phyloP scores from a whole-genome alignment of 2,888 invertebrate species.

The Rosalia funebris region DNA sequence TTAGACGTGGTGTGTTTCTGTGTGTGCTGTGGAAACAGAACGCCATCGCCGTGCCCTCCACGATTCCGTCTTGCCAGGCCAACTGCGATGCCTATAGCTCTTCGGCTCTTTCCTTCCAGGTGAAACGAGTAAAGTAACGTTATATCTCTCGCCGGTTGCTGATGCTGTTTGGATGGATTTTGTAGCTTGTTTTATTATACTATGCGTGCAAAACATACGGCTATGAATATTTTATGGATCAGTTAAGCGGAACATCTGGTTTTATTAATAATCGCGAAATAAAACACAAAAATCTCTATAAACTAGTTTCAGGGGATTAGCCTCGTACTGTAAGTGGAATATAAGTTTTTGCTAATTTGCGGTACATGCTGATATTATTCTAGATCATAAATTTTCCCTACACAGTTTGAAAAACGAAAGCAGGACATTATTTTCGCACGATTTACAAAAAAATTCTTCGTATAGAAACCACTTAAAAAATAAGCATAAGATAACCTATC shows the following conservation, averaged over 20 bases:
- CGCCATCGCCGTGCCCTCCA: constrained; percentile 12
- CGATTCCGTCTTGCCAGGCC: constrained; percentile 4
- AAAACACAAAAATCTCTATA: no score
- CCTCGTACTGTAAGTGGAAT: no score
- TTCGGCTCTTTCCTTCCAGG: constrained; percentile 33
- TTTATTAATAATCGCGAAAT: no score
- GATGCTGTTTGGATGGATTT: constrained; percentile 34
- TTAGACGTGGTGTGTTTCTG: constrained; percentile 14
- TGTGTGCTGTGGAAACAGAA: constrained; percentile 16
- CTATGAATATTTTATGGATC: constrained; percentile 7
- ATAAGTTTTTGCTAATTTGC: no score
- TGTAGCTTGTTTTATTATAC: constrained; percentile 30
- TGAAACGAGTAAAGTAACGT: constrained; percentile 50
- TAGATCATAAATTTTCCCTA: no score
- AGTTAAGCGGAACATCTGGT: constrained; percentile 7
- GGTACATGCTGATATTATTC: no score
- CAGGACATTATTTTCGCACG: no score
- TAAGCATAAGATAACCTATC: no score
- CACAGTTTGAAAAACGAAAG: no score
- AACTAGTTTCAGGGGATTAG: no score
- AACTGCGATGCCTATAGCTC: constrained; percentile 11
- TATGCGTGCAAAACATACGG: constrained; percentile 16
- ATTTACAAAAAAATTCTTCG: no score
- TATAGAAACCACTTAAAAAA: no score
- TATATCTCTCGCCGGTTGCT: constrained; percentile 33